Evolutionary conservation across 2,888 invertebrate genomes (phyloP).

Genomic region (Harpagoxenus sublaevis): DNA sequence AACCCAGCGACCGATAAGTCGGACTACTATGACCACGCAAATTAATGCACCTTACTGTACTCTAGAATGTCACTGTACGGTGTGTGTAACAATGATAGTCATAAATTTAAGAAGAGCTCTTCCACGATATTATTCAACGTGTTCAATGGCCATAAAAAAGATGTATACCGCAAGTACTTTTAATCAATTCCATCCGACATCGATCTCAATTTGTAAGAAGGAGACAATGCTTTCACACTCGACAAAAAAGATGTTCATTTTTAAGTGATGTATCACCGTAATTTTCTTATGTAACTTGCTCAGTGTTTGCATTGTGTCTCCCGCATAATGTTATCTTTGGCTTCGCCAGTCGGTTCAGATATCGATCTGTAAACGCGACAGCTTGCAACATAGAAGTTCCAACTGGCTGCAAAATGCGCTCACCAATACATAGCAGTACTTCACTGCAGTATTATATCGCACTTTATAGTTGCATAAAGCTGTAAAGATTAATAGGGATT

Average conservation of each 20-base stretch:
- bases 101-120: not conserved
- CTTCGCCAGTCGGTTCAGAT: constrained; percentile 2
- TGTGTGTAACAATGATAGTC: not conserved
- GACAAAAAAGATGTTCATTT: not conserved
- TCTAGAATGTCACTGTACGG: not conserved
- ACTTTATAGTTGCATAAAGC: not conserved
- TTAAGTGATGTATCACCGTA: constrained; percentile 12
- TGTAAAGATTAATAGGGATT: constrained; percentile 26
- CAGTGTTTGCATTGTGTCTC: not conserved
- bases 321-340: not conserved
- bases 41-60: too few species aligned
- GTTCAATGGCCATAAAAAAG: not conserved
- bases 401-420: constrained; percentile 23
- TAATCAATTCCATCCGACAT: constrained; percentile 11
- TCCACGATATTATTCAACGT: not conserved
- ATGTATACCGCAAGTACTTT: not conserved
- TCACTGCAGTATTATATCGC: not conserved
- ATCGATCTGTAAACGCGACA: constrained; percentile 35
- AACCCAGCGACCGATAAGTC: too few species aligned
- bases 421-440: not conserved
- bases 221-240: not conserved
- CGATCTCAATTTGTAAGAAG: not conserved
- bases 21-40: too few species aligned
- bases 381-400: constrained; percentile 21
- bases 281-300: constrained; percentile 5